These are phyloP conservation scores for Grantiella picta DNA, from an alignment of 2,113 vertebrate genomes.

Conservation along the genomic window DNA sequence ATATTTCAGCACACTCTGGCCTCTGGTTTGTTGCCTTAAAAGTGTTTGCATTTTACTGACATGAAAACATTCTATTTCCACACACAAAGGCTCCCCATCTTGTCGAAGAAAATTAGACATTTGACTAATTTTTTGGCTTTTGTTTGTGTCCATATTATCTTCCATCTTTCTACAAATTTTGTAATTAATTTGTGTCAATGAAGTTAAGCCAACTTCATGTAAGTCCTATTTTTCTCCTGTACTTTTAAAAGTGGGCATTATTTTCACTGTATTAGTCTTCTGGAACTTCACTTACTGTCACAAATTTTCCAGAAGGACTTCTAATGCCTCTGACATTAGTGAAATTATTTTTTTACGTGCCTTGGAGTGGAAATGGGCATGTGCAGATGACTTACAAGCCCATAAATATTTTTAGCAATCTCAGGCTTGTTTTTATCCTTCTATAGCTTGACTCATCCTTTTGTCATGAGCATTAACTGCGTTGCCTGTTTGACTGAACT, in stretches of 20 bases:
- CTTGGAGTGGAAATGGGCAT: background rate
- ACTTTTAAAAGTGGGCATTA: background rate
- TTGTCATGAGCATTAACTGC: background rate
- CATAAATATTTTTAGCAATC: background rate
- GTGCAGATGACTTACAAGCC: background rate
- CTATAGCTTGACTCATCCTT: background rate
- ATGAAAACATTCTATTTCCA: background rate
- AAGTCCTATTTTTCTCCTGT: background rate
- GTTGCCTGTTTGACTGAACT: background rate
- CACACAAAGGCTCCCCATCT: background rate
- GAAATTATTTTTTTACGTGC: background rate
- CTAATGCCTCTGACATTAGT: background rate
- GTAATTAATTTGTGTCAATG: background rate
- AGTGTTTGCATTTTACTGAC: background rate
- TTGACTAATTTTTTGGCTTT: background rate
- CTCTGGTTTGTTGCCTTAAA: background rate
- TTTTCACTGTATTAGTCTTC: background rate
- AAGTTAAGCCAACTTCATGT: background rate
- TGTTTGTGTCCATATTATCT: background rate
- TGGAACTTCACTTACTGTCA: background rate
- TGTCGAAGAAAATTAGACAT: background rate
- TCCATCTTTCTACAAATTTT: background rate
- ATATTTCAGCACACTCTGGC: background rate
- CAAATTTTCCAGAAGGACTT: background rate
- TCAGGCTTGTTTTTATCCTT: background rate